A percentile compares a stretch with the other conserved stretches of the same genome.
These are phyloP conservation scores for Dasysyrphus albostriatus DNA, from an alignment of 2,888 invertebrate species.

Conservation along the genomic window DNA sequence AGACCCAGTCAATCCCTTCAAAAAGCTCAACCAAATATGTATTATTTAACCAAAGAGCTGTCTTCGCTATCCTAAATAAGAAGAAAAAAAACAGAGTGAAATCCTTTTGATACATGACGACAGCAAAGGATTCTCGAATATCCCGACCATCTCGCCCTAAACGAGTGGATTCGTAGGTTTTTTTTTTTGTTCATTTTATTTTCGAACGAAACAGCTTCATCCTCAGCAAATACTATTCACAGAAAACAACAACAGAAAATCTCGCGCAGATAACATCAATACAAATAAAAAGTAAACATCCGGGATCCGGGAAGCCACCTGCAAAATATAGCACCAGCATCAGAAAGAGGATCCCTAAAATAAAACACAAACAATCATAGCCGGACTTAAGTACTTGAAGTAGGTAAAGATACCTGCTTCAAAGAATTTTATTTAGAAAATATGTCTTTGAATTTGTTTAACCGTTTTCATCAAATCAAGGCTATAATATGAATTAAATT, in stretches of 20 bases:
- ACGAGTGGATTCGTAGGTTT: slow-evolving; percentile 19
- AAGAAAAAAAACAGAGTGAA: neutral
- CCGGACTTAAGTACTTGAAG: neutral
- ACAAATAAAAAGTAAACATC: slow-evolving; percentile 33
- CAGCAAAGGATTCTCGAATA: slow-evolving; percentile 55
- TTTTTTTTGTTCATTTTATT: slow-evolving; percentile 25
- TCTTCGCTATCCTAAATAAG: neutral
- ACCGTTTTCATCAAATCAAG: too few relatives aligned
- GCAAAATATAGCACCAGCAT: slow-evolving; percentile 31
- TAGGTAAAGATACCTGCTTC: too few relatives aligned
- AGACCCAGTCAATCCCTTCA: slow-evolving; percentile 35
- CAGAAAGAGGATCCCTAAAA: slow-evolving; percentile 43
- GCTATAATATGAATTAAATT: too few relatives aligned
- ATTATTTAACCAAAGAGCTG: slow-evolving; percentile 18
- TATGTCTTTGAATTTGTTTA: too few relatives aligned
- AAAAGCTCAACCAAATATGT: slow-evolving; percentile 30
- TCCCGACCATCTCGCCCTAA: slow-evolving; percentile 25
- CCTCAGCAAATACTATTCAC: slow-evolving; percentile 51
- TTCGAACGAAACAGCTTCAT: slow-evolving; percentile 46
- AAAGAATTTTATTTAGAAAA: too few relatives aligned
- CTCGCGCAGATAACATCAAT: slow-evolving; percentile 33
- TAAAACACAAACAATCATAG: slow-evolving; percentile 37
- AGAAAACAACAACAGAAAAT: slow-evolving; percentile 47
- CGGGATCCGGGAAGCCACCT: slow-evolving; percentile 40
- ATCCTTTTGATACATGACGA: slow-evolving; percentile 57